These are phyloP conservation scores for Steatocranus sp. DNA, from an alignment of 2,797 vertebrate genomes.

Conservation along the genomic window DNA sequence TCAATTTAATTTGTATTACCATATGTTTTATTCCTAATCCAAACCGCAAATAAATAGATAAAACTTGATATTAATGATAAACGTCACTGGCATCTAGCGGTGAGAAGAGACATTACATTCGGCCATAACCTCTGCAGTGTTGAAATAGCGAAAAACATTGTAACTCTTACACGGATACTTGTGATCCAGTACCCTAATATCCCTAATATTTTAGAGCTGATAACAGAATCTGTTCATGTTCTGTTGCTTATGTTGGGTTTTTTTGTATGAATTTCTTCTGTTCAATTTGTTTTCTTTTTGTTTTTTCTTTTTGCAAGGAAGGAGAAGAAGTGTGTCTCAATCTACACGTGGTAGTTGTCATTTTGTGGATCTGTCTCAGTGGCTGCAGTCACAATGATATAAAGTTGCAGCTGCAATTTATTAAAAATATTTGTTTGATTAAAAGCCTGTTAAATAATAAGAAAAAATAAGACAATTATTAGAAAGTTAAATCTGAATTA, in stretches of 20 bases:
- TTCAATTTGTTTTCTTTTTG: neutral
- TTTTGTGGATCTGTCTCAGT: neutral
- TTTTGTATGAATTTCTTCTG: neutral
- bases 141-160: neutral
- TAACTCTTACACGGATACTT: neutral
- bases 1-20: neutral
- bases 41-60: neutral
- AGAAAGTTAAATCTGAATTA: neutral
- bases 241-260: neutral
- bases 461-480: neutral
- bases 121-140: neutral
- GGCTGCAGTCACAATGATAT: neutral
- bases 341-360: neutral
- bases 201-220: neutral
- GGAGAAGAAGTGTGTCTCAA: neutral
- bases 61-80: neutral
- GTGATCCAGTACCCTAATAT: neutral
- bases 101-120: neutral
- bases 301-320: neutral
- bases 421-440: neutral
- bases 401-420: neutral
- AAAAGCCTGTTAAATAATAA: neutral
- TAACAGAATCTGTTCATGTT: neutral
- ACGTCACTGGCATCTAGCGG: conserved; percentile 6
- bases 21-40: neutral